These are phyloP conservation scores for Agraylea sexmaculata DNA, from an alignment of 1,140 invertebrate species.

Conservation along the genomic window DNA sequence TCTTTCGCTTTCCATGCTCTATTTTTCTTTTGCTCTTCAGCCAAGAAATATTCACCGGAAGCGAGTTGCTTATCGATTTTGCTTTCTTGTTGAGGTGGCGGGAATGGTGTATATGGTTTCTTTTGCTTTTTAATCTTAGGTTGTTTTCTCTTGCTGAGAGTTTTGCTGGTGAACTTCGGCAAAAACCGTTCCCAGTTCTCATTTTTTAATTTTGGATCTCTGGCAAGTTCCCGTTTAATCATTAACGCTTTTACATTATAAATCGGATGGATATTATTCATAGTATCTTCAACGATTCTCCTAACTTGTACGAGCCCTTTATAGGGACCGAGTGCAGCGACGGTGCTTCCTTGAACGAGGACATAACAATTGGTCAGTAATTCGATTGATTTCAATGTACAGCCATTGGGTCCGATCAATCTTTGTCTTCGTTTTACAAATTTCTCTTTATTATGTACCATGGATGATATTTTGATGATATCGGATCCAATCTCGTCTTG, in stretches of 20 bases:
- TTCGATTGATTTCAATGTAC: slow-evolving; percentile 95
- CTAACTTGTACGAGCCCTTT: slow-evolving; percentile 88
- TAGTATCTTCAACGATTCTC: slow-evolving; percentile 89
- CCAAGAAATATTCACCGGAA: slow-evolving; percentile 94
- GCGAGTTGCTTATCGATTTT: slow-evolving; percentile 91
- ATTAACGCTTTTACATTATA: slow-evolving; percentile 98
- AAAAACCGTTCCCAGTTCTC: slow-evolving; percentile 97
- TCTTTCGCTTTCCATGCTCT: slow-evolving; percentile 63
- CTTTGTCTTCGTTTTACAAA: slow-evolving; percentile 93
- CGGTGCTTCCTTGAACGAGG: slow-evolving; percentile 95
- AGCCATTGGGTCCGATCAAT: slow-evolving; percentile 92
- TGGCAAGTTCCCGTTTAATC: slow-evolving; percentile 92
- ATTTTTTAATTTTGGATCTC: slow-evolving; percentile 81
- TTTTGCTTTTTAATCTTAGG: slow-evolving; percentile 76
- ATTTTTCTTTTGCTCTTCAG: slow-evolving; percentile 64
- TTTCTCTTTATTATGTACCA: slow-evolving; percentile 86
- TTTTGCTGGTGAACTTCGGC: slow-evolving; percentile 92
- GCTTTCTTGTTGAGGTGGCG: slow-evolving; percentile 82
- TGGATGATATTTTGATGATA: slow-evolving; percentile 91
- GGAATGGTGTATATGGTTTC: slow-evolving; percentile 95
- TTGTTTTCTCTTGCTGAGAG: slow-evolving; percentile 77
- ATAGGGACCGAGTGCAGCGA: slow-evolving; percentile 89
- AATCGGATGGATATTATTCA: slow-evolving; percentile 99
- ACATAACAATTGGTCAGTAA: slow-evolving; percentile 97
- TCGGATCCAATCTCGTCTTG: slow-evolving; percentile 89